Evolutionary conservation across 2,113 vertebrate genomes (phyloP), one percentile per base, ranked within the genome.

Genomic region (Setophaga coronata): DNA sequence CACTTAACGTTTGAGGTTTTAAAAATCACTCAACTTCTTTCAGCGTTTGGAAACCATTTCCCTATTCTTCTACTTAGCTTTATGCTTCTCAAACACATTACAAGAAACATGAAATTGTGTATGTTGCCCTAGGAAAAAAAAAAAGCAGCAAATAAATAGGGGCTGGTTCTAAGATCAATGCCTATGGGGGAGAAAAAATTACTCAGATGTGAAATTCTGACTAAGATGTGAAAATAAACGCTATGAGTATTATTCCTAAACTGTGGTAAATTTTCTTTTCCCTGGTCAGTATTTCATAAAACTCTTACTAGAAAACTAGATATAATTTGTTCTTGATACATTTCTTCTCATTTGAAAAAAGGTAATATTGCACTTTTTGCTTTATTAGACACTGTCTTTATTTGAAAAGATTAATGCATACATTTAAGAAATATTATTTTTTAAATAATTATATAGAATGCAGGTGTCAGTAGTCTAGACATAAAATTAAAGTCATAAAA

Each of bases 141-240:
- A 38, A 56, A 57, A 7, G 0, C 7, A 56, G 12, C 8, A 83
- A 87, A 87, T 65, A 91, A 85, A 80, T n/a, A 83, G 25, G 70
- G 31, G 73, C 64, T 93, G 21, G 4, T 78, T 79, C 66, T 74
- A 79, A 93, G n/a, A 69, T 87, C 76, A 92, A 50, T 28, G 34
- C 24, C 15, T 67, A 67, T 84, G 13, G 4, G 33, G 23, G 6
- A 54, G 29, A 89, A 51, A 87, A 76, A 64, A 43, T 9, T 40
- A 69, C 17, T 51, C 28, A 79, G 20, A 82, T 43, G 15, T 65
- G 70, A 87, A 96, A 84, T 31, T 53, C 42, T 94, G 61, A 61
- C 81, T 85, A 50, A 57, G 25, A 95, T 66, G 57, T 54, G 38
- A 90, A 96, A 95, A 76, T 82, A 82, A 92, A 95, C 9, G 34